Base-by-base conservation (phyloP, 2,113 vertebrate genomes). In the Onychorhynchus coronatus region DNA sequence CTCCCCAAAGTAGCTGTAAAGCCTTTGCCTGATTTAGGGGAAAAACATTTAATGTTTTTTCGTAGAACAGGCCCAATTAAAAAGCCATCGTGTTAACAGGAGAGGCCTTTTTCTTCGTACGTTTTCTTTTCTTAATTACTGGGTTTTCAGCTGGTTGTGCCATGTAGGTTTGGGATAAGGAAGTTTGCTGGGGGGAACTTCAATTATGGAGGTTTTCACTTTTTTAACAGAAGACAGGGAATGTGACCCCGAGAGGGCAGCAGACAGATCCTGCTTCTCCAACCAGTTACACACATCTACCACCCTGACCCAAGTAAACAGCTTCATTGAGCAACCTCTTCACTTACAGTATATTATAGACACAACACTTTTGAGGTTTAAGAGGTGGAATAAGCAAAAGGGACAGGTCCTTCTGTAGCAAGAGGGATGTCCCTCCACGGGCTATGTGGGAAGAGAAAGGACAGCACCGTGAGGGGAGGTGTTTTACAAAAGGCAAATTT, bases 361-460 rank as follows among this genome's bases (percentile, higher is more conserved):
- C 11, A 30, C 22, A 19, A 72, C 3, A 2, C 2, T 14, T 83
- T 31, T 39, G 22, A 50, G 39, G 33, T 37, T 37, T 35, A 30
- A 49, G 33, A 63, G 16, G 12, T 28, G 15, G 35, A 65, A 89
- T 1, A 2, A 88, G 31, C 31, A 30, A 58, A 76, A 74, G 52
- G 25, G 31, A 52, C 6, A 0, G 1, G 39, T 14, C 39, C 44
- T 52, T 59, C 22, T 15, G 8, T 2, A 1, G 8, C 14, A 33
- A 31, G 39, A 62, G 9, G 21, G 31, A 19, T 8, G 7, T 4
- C 4, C 24, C 8, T 4, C 6, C 6, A 9, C 13, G 27, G 35
- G 12, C 3, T 31, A 4, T 0, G 0, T 9, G 37, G 52, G 23
- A 58, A 77, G 2, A 49, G 33, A 41, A 53, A 41, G 4, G 16